These are phyloP conservation scores for Menura novaehollandiae DNA, from an alignment of 2,113 vertebrate species.

Conservation along the genomic window DNA sequence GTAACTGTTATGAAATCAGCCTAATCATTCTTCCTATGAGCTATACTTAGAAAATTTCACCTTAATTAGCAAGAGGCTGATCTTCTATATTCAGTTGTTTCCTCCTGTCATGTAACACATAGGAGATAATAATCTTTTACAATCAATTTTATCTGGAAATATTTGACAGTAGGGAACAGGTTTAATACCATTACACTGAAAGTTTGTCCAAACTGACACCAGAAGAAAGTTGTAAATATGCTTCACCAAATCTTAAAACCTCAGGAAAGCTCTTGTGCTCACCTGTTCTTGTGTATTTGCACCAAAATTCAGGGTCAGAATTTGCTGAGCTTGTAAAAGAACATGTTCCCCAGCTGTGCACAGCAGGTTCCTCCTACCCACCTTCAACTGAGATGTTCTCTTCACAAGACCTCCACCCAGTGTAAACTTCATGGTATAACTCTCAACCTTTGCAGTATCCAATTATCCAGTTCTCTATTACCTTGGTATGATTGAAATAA, in stretches of 20 bases:
- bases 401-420: not conserved
- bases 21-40: not conserved
- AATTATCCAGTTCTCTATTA: not conserved
- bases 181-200: not conserved
- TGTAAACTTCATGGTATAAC: accelerated
- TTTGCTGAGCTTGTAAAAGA: not conserved
- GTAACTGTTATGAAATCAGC: not conserved
- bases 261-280: not conserved
- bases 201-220: not conserved
- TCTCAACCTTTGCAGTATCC: not conserved
- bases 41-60: not conserved
- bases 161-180: not conserved
- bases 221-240: not conserved
- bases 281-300: not conserved
- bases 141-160: not conserved
- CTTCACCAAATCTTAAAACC: not conserved
- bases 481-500: not conserved
- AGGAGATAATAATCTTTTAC: not conserved
- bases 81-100: not conserved
- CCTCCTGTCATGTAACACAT: not conserved
- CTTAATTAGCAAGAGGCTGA: not conserved
- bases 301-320: not conserved
- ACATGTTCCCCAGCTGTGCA: not conserved
- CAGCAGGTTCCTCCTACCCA: not conserved
- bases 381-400: not conserved